These are phyloP conservation scores for Semicossyphus pulcher DNA, from an alignment of 2,113 vertebrate genomes.

Conservation along the genomic window DNA sequence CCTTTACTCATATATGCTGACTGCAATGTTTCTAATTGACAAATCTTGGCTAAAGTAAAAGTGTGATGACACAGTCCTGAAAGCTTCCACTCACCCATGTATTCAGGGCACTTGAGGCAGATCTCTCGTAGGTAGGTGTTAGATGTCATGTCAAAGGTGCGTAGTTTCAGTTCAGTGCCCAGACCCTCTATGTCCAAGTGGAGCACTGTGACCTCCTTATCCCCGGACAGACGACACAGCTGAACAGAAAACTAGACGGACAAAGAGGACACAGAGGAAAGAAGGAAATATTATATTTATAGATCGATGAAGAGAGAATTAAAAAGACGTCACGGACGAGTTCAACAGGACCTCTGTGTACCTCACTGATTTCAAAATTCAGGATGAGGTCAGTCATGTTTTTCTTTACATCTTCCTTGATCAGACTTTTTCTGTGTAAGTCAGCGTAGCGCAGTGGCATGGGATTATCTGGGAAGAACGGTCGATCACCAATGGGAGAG, in stretches of 20 bases:
- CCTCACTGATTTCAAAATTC: conserved; percentile 93
- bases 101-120: conserved; percentile 93
- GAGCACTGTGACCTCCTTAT: conserved; percentile 87
- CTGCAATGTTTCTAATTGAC: background rate
- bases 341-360: conserved; percentile 62
- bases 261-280: background rate
- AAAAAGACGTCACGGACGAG: background rate
- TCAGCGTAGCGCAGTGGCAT: conserved; percentile 63
- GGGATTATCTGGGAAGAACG: conserved; percentile 84
- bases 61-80: background rate
- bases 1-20: background rate
- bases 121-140: conserved; percentile 92
- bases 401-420: conserved; percentile 86
- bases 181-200: conserved; percentile 88
- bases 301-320: background rate
- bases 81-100: conserved; percentile 85
- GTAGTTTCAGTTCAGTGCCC: conserved; percentile 91
- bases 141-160: conserved; percentile 92
- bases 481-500: conserved; percentile 88
- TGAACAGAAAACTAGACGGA: conserved; percentile 88
- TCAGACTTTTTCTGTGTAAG: conserved; percentile 72
- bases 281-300: background rate
- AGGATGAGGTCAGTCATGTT: conserved; percentile 91
- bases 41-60: background rate
- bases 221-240: conserved; percentile 85